phyloP scores from a whole-genome alignment of 2,113 vertebrate genomes.

The Tragelaphus imberbis region DNA sequence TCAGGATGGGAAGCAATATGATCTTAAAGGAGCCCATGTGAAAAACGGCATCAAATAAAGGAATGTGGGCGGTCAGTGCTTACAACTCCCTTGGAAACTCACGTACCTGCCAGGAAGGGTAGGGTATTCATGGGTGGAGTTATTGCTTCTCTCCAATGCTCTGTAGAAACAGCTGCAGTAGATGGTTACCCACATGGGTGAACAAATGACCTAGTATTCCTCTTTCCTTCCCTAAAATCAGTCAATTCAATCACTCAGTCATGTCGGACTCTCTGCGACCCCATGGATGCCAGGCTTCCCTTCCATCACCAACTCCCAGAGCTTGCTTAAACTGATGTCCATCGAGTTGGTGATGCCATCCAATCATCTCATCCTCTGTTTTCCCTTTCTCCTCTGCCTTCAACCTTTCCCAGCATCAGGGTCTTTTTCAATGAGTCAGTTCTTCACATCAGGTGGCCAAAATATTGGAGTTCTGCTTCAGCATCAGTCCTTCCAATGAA shows the following conservation, averaged over 20 bases:
- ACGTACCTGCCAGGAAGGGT: background rate
- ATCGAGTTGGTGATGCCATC: background rate
- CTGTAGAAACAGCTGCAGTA: background rate
- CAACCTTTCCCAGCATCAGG: background rate
- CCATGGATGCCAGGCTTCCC: background rate
- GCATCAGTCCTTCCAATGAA: background rate
- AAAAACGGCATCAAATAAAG: background rate
- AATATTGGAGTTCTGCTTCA: background rate
- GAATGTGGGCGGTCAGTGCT: background rate
- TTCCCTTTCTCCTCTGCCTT: background rate
- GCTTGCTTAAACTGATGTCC: background rate
- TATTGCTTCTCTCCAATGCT: background rate
- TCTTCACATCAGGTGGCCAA: background rate
- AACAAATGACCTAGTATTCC: background rate
- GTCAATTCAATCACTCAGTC: background rate
- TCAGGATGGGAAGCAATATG: background rate
- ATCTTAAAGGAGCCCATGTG: background rate
- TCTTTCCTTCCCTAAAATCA: background rate
- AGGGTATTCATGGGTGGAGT: background rate
- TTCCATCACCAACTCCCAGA: background rate
- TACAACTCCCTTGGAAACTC: background rate
- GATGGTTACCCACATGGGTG: background rate
- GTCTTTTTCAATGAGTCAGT: background rate
- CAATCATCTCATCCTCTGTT: background rate
- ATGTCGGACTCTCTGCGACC: accelerated